phyloP scores from a whole-genome alignment of 2,888 invertebrate genomes.

The Aspidapion aeneum region DNA sequence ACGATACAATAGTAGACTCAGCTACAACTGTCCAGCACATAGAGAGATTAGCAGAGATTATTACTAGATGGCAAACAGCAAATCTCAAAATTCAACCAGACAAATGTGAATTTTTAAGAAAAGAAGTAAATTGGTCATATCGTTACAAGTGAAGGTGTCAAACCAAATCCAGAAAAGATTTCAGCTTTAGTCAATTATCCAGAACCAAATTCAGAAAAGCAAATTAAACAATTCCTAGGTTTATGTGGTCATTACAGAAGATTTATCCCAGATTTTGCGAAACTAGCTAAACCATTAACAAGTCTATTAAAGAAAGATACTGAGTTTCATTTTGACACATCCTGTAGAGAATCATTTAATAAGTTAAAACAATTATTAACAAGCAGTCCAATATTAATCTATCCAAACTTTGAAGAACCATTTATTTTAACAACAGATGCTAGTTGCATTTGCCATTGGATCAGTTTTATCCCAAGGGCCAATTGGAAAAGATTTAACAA shows the following conservation, averaged over 20 bases:
- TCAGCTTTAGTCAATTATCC: slow-evolving; percentile 21
- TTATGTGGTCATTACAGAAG: slow-evolving; percentile 26
- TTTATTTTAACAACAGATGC: slow-evolving; percentile 39
- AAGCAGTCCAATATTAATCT: slow-evolving; percentile 25
- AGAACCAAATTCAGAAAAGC: slow-evolving; percentile 19
- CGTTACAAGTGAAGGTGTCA: slow-evolving; percentile 25
- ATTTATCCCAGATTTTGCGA: slow-evolving; percentile 18
- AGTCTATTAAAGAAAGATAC: slow-evolving; percentile 10
- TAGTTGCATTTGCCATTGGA: slow-evolving; percentile 33
- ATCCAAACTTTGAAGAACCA: slow-evolving; percentile 32
- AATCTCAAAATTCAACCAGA: too few species aligned
- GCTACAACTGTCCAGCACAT: background rate
- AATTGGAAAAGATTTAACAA: slow-evolving; percentile 36
- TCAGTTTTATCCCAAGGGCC: slow-evolving; percentile 36
- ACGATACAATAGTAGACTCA: too few species aligned
- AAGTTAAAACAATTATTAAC: slow-evolving; percentile 13
- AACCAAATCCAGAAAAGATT: slow-evolving; percentile 24
- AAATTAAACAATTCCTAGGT: slow-evolving; percentile 28
- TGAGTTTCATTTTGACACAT: slow-evolving; percentile 5
- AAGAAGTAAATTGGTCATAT: too few species aligned
- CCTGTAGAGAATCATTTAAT: slow-evolving; percentile 2
- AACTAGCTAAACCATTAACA: slow-evolving; percentile 14
- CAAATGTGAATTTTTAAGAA: too few species aligned
- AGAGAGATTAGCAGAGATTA: too few species aligned
- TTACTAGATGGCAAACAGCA: too few species aligned